A percentile compares a stretch with the other conserved stretches of the same genome.
These are phyloP conservation scores for Syritta pipiens DNA, from an alignment of 2,888 invertebrate genomes.

Conservation along the genomic window DNA sequence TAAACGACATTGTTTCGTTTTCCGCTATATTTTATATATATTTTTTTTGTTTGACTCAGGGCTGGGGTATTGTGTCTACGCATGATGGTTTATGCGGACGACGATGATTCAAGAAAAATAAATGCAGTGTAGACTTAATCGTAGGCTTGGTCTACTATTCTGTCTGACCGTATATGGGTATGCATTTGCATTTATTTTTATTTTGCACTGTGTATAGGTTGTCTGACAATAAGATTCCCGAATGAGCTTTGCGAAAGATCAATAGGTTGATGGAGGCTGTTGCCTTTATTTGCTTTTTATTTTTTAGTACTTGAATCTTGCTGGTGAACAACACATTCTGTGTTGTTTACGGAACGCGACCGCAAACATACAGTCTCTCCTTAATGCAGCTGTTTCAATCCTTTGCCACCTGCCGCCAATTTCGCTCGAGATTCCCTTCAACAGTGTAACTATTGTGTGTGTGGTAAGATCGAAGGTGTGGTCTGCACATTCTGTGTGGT, in stretches of 20 bases:
- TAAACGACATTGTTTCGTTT: conserved; percentile 56
- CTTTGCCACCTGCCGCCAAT: conserved; percentile 33
- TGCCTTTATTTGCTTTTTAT: not conserved
- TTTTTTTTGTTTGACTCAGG: conserved; percentile 9
- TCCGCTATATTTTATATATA: conserved; percentile 19
- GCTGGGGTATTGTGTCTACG: not conserved
- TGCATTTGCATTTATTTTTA: conserved; percentile 37
- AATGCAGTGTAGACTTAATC: conserved; percentile 35
- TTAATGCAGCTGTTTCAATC: conserved; percentile 11
- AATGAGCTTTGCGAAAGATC: not conserved
- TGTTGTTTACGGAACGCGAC: not conserved
- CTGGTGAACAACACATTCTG: not conserved
- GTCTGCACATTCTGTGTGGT: conserved; percentile 23
- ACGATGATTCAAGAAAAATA: conserved; percentile 51
- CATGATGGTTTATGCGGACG: conserved; percentile 1
- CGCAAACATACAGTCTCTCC: not conserved
- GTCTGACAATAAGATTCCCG: not conserved
- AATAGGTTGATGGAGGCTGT: not conserved
- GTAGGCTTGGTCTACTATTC: conserved; percentile 49
- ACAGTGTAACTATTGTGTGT: not conserved
- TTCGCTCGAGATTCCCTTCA: conserved; percentile 4
- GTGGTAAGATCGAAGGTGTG: conserved; percentile 18
- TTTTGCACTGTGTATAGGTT: conserved; percentile 29
- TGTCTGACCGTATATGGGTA: conserved; percentile 26
- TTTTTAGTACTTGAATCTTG: not conserved